Evolutionary conservation across 2,888 invertebrate species (phyloP), one percentile per base, ranked within the genome.

Genomic region (Epiblema foenella): DNA sequence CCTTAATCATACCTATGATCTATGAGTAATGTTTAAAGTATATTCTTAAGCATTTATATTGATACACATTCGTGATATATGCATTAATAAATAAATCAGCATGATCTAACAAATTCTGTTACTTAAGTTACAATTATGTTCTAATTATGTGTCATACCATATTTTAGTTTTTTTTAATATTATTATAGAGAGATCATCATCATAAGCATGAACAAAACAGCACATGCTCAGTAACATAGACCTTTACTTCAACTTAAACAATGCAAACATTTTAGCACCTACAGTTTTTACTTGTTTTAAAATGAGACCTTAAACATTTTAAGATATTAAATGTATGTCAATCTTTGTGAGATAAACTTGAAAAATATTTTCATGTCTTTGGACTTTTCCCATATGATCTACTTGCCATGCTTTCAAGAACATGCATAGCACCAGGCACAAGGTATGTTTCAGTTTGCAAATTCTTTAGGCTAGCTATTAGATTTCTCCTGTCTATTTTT

Each of bases 401-500:
- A 74, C 84, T 79, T 24, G 85, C 79, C 81, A 92, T 84, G 79
- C 83, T 87, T 83, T 93, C 93, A 69, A 93, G 77, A 57, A 92
- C 90, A 83, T 85, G 85, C 90, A 93, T 92, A 72, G 93, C 93
- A 76, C 93, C 90, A 72, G 93, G 86, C 64, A 91, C 89, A 52
- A 93, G 85, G 78, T 89, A 93, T 62, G 92, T 90, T 73, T 93
- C 93, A 37, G 88, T 77, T 73, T 93, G 89, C 74, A 93, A 85
- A 81, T 93, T 93, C 77, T 93, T 93, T 64, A 93, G 81, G 80
- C 89, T 89, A 51, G 87, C 89, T 75, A 93, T 90, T 69, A 93
- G 78, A 78, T 88, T 92, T 72, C 93, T 86, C 76, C 86, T 87
- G 79, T 93, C 92, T 73, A 93, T 88, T 85, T 88, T 92, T 68